Conservation (phyloP, 2,888 invertebrate species). For the Salpingus planirostris region DNA sequence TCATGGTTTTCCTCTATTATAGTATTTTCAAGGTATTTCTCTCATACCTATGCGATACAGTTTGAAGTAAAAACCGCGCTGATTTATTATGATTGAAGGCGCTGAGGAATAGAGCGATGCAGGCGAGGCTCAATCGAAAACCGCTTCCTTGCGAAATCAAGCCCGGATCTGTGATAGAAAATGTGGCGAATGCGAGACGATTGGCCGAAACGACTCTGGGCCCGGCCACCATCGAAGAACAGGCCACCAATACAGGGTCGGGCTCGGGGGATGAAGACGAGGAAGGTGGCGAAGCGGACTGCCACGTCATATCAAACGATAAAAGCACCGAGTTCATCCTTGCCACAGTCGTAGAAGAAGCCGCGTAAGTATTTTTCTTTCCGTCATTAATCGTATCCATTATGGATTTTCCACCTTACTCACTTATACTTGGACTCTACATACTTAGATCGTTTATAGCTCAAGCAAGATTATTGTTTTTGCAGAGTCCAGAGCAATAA, state of each 20-base stretch:
- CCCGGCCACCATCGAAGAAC: conserved; percentile 61
- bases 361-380: conserved; percentile 55
- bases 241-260: conserved; percentile 82
- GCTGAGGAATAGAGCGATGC: conserved; percentile 73
- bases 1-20: conserved; percentile 97
- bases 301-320: conserved; percentile 82
- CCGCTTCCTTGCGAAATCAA: conserved; percentile 66
- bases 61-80: not conserved
- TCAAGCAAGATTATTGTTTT: too few species aligned
- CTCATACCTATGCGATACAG: not conserved
- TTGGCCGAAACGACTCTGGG: conserved; percentile 71
- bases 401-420: not conserved
- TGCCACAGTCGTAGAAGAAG: conserved; percentile 79
- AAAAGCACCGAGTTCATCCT: conserved; percentile 86
- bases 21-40: conserved; percentile 83
- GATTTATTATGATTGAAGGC: conserved; percentile 49
- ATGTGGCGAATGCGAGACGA: conserved; percentile 72
- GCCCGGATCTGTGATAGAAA: conserved; percentile 79
- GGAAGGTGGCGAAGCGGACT: conserved; percentile 55
- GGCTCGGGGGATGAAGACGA: conserved; percentile 86
- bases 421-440: conserved; percentile 2
- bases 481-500: conserved; percentile 17
- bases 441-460: too few species aligned
- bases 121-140: conserved; percentile 70
- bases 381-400: too few species aligned